Evolutionary conservation across 1,140 invertebrate species (phyloP).

Genomic region (Orius laevigatus): DNA sequence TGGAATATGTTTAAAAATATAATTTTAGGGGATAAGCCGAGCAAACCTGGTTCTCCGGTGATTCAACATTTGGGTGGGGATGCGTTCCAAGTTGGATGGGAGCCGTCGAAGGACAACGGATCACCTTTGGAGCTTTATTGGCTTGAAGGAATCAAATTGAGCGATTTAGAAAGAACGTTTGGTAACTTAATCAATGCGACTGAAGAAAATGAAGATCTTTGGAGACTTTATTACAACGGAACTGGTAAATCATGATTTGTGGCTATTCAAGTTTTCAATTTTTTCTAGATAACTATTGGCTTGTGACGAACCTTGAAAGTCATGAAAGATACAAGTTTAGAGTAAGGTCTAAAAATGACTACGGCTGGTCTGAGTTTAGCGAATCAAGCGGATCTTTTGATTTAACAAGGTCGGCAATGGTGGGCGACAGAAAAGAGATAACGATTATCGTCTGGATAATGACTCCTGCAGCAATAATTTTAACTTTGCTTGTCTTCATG

Average conservation of each 20-base stretch:
- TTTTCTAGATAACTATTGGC: conserved; percentile 52
- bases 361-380: conserved; percentile 60
- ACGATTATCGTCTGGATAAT: conserved; percentile 38
- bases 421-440: conserved; percentile 38
- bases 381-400: conserved; percentile 37
- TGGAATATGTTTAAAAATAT: not conserved
- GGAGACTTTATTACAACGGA: conserved; percentile 65
- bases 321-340: conserved; percentile 50
- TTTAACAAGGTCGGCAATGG: conserved; percentile 31
- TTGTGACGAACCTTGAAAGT: conserved; percentile 45
- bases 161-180: not conserved
- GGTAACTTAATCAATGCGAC: not conserved
- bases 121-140: conserved; percentile 39
- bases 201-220: conserved; percentile 26
- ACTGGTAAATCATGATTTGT: conserved; percentile 33
- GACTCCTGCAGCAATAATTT: conserved; percentile 31
- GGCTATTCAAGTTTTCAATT: not conserved
- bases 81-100: conserved; percentile 57
- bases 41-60: conserved; percentile 44
- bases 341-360: conserved; percentile 57
- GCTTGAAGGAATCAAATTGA: conserved; percentile 32
- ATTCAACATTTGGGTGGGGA: conserved; percentile 42
- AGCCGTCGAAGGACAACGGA: conserved; percentile 46
- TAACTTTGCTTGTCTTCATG: conserved; percentile 25
- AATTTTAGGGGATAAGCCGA: conserved; percentile 41